These are phyloP conservation scores for Tuberolachnus salignus DNA, from an alignment of 2,888 invertebrate species.

Conservation along the genomic window DNA sequence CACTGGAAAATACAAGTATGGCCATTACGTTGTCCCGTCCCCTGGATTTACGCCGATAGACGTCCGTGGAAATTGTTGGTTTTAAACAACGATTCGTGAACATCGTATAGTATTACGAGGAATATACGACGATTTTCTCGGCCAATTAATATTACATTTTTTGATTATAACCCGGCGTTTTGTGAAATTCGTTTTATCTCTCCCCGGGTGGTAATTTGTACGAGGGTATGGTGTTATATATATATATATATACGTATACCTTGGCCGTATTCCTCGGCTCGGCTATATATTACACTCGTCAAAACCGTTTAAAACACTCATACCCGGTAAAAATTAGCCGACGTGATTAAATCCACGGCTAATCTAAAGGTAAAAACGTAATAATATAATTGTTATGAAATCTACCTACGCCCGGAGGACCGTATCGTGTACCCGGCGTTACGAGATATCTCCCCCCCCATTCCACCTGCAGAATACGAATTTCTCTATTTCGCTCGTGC, in stretches of 20 bases:
- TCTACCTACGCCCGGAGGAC: neutral
- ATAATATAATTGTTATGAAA: neutral
- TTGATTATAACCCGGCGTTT: neutral
- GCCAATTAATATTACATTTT: neutral
- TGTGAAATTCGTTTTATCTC: neutral
- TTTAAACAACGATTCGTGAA: too few species aligned
- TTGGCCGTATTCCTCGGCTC: neutral
- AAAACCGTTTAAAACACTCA: neutral
- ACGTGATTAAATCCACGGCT: conserved; percentile 12
- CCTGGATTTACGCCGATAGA: too few species aligned
- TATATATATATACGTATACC: neutral
- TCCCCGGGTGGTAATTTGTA: conserved; percentile 17
- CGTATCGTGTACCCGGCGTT: neutral
- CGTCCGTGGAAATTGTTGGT: too few species aligned
- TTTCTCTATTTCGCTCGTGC: conserved; percentile 7
- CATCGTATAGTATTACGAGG: too few species aligned
- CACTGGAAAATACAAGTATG: too few species aligned
- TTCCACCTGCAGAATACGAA: neutral
- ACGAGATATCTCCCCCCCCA: neutral
- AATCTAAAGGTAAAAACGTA: conserved; percentile 5
- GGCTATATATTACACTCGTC: neutral
- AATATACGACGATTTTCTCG: too few species aligned
- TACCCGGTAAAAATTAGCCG: neutral
- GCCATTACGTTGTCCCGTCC: too few species aligned
- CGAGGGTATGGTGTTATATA: neutral